phyloP scores from a whole-genome alignment of 2,888 invertebrate species.

The Boloria selene region DNA sequence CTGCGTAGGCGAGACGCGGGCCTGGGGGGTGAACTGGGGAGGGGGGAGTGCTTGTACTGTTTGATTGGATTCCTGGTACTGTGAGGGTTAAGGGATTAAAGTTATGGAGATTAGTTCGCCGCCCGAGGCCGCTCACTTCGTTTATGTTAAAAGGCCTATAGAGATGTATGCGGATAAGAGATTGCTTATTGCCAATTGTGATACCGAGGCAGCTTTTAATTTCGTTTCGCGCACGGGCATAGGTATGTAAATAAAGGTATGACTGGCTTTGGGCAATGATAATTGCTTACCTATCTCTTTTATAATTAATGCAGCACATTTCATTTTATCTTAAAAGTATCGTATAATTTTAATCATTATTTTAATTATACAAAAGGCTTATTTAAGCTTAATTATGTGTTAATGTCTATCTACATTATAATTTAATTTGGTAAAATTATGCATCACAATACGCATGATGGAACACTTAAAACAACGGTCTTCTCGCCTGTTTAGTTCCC shows the following conservation, averaged over 20 bases:
- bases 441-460: conserved; percentile 7
- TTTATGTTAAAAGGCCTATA: conserved; percentile 80
- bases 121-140: conserved; percentile 77
- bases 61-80: conserved; percentile 82
- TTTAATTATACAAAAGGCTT: neutral
- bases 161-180: conserved; percentile 80
- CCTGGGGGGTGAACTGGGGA: conserved; percentile 48
- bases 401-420: neutral
- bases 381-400: neutral
- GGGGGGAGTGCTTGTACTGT: conserved; percentile 76
- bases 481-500: conserved; percentile 30
- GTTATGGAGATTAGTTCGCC: conserved; percentile 82
- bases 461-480: conserved; percentile 21
- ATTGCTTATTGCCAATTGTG: conserved; percentile 81
- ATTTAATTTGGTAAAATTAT: conserved; percentile 10
- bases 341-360: too few species aligned
- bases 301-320: conserved; percentile 23
- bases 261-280: conserved; percentile 43
- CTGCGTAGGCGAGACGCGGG: conserved; percentile 77
- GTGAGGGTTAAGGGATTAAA: conserved; percentile 82
- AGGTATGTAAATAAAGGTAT: conserved; percentile 45
- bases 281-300: conserved; percentile 42
- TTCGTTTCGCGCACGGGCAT: conserved; percentile 53
- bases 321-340: too few species aligned
- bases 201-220: conserved; percentile 75